Evolutionary conservation across 2,888 invertebrate genomes (phyloP).

Genomic region (Dasypogon diadema): DNA sequence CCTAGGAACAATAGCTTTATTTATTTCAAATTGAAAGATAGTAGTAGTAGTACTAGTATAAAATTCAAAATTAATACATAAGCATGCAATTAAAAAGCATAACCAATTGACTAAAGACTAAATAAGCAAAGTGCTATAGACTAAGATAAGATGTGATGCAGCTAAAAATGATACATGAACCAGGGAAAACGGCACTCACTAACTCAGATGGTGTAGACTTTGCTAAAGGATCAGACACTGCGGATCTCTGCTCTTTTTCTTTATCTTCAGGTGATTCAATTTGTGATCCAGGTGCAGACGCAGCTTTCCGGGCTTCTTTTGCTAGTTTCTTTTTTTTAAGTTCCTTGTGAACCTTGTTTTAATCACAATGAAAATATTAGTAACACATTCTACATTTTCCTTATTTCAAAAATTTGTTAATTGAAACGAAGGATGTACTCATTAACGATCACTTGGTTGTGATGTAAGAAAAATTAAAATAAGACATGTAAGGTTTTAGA

Average conservation of each 20-base stretch:
- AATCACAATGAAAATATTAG: conserved; percentile 37
- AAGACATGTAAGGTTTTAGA: no score
- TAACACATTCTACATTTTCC: neutral
- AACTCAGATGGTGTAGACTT: conserved; percentile 27
- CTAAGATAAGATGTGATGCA: conserved; percentile 13
- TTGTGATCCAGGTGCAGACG: conserved; percentile 66
- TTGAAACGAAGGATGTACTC: neutral
- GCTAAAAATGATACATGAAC: conserved; percentile 7
- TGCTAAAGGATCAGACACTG: conserved; percentile 40
- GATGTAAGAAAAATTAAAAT: neutral
- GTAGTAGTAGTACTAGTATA: neutral
- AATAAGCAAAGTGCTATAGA: no score
- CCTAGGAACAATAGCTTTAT: neutral
- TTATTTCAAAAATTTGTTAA: neutral
- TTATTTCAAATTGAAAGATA: neutral
- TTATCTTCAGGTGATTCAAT: conserved; percentile 64
- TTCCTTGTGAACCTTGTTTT: conserved; percentile 35
- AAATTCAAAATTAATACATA: neutral
- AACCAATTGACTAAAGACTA: no score
- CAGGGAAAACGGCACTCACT: conserved; percentile 49
- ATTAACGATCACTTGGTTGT: neutral
- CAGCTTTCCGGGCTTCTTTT: conserved; percentile 53
- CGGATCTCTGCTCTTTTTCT: conserved; percentile 54
- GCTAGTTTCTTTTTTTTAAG: conserved; percentile 25
- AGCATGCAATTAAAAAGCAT: conserved; percentile 1